Percentiles rank a stretch among this genome's conserved stretches.
Evolutionary conservation across 2,888 invertebrate genomes (phyloP).

Genomic region (Drosophila conformis): DNA sequence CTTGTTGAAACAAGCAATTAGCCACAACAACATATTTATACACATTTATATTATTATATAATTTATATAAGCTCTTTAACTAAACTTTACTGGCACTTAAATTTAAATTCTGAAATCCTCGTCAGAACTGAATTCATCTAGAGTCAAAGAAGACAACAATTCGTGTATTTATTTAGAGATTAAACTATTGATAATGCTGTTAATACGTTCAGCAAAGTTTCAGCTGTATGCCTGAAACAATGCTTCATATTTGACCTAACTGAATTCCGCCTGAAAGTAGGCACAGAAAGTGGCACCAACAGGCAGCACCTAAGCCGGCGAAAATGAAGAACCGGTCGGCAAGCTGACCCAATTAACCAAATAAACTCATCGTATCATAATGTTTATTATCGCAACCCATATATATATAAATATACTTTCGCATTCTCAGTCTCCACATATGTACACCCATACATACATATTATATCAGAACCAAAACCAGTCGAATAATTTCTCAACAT

Average conservation of each 20-base stretch:
- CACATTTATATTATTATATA: neutral
- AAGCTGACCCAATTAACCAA: constrained; percentile 41
- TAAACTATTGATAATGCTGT: neutral
- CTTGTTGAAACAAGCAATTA: neutral
- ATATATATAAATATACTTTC: neutral
- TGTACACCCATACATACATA: neutral
- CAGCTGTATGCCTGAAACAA: constrained; percentile 7
- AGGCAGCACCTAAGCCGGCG: neutral
- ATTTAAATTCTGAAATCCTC: neutral
- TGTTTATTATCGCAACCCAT: constrained; percentile 20
- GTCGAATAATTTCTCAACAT: constrained; percentile 33
- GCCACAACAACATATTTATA: neutral
- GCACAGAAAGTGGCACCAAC: neutral
- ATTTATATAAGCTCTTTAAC: no score
- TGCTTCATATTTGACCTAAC: constrained; percentile 6
- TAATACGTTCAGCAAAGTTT: neutral
- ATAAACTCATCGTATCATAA: constrained; percentile 34
- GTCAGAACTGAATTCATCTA: neutral
- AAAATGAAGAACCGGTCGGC: constrained; percentile 44
- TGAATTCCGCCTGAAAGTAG: constrained; percentile 25
- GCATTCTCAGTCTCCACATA: neutral
- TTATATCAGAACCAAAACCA: constrained; percentile 20
- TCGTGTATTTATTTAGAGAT: neutral
- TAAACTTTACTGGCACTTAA: neutral
- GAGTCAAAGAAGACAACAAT: neutral